Conservation (phyloP, 2,888 invertebrate species). For the Eupithecia subfuscata region DNA sequence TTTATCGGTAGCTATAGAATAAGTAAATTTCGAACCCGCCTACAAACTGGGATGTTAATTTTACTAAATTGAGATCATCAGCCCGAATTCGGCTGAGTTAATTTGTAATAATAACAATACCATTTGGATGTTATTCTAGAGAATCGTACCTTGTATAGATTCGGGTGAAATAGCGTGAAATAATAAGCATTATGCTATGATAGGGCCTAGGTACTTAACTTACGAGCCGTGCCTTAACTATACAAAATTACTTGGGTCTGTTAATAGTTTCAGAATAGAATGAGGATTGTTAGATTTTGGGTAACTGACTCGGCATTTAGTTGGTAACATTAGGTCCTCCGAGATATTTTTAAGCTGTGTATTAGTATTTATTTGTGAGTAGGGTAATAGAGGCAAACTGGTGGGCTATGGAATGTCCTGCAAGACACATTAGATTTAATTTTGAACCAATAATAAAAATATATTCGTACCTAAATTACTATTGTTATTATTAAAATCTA, state of each 20-base stretch:
- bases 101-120: constrained; percentile 46
- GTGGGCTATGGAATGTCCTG: too few relatives aligned
- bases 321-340: neutral
- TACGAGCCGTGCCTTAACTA: neutral
- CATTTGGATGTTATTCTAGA: constrained; percentile 37
- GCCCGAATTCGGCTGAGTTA: constrained; percentile 38
- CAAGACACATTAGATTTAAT: too few relatives aligned
- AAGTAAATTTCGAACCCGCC: constrained; percentile 37
- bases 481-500: too few relatives aligned
- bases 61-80: constrained; percentile 46
- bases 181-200: constrained; percentile 49
- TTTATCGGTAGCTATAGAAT: constrained; percentile 35
- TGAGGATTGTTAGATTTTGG: neutral
- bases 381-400: too few relatives aligned
- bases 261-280: neutral
- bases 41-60: constrained; percentile 46
- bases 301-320: neutral
- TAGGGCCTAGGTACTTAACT: constrained; percentile 17
- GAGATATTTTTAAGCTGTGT: neutral
- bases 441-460: too few relatives aligned
- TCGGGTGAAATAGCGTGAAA: constrained; percentile 46
- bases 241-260: neutral
- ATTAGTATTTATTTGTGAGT: too few relatives aligned
- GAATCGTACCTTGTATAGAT: constrained; percentile 34
- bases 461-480: too few relatives aligned